phyloP scores from a whole-genome alignment of 2,888 invertebrate species.

The Lampropteryx suffumata region DNA sequence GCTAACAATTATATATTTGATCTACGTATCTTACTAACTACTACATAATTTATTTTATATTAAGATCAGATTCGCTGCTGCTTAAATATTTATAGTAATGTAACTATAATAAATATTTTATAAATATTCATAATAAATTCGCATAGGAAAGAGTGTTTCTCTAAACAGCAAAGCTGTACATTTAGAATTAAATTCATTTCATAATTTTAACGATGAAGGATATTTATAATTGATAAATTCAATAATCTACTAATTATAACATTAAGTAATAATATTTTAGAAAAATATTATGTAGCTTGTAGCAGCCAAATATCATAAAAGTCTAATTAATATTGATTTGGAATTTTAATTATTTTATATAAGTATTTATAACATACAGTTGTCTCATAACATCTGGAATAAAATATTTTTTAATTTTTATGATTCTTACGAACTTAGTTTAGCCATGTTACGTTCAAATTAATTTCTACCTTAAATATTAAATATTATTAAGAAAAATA shows the following conservation, averaged over 20 bases:
- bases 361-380: slow-evolving; percentile 22
- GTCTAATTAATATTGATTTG: background rate
- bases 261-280: too few relatives aligned
- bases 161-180: slow-evolving; percentile 3
- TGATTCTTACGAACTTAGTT: background rate
- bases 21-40: slow-evolving; percentile 53
- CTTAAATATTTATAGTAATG: slow-evolving; percentile 5
- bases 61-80: slow-evolving; percentile 15
- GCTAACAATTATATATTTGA: slow-evolving; percentile 68
- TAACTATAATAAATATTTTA: background rate
- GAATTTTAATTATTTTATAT: slow-evolving; percentile 6
- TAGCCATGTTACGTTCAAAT: slow-evolving; percentile 6
- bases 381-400: slow-evolving; percentile 15
- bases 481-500: slow-evolving; percentile 15
- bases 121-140: background rate
- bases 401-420: slow-evolving; percentile 6
- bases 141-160: too few relatives aligned
- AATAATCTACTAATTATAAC: too few relatives aligned
- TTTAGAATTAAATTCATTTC: slow-evolving; percentile 3
- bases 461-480: slow-evolving; percentile 3
- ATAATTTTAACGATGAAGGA: background rate
- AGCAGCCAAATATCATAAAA: too few relatives aligned
- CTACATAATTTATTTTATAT: slow-evolving; percentile 16
- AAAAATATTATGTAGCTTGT: too few relatives aligned
- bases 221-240: too few relatives aligned